A percentile compares a stretch with the other conserved stretches of the same genome.
Evolutionary conservation across 2,888 invertebrate genomes (phyloP).

Genomic region (Chymomyza procnemis): DNA sequence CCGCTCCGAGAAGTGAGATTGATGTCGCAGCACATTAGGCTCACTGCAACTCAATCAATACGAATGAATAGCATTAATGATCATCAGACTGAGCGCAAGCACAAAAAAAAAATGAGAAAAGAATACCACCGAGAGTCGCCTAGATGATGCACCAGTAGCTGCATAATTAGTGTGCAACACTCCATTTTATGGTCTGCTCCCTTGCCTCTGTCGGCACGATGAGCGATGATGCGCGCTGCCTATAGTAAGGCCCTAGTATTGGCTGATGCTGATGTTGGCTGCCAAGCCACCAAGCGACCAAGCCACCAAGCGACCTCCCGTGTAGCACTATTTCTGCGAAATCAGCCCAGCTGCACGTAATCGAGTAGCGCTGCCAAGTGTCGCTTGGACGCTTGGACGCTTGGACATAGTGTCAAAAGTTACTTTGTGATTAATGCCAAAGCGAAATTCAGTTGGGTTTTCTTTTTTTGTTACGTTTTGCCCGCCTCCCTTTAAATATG

Average conservation of each 20-base stretch:
- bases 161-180: slow-evolving; percentile 75
- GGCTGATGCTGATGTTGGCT: background rate
- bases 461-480: no score
- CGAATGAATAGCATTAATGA: slow-evolving; percentile 57
- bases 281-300: no score
- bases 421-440: slow-evolving; percentile 21
- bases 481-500: background rate
- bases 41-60: slow-evolving; percentile 75
- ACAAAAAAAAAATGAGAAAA: slow-evolving; percentile 10
- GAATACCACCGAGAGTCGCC: slow-evolving; percentile 10
- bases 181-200: slow-evolving; percentile 28
- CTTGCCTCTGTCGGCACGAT: slow-evolving; percentile 38
- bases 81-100: slow-evolving; percentile 13
- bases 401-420: background rate
- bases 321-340: slow-evolving; percentile 75
- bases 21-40: slow-evolving; percentile 76
- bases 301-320: slow-evolving; percentile 73
- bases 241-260: background rate
- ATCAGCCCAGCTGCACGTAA: slow-evolving; percentile 66
- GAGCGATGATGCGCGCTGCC: slow-evolving; percentile 56
- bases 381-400: slow-evolving; percentile 7
- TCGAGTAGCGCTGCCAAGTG: slow-evolving; percentile 28
- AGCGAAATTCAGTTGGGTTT: background rate
- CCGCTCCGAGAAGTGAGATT: slow-evolving; percentile 51
- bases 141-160: slow-evolving; percentile 38